These are phyloP conservation scores for Papilio machaon DNA, from an alignment of 1,140 invertebrate species.

Conservation along the genomic window DNA sequence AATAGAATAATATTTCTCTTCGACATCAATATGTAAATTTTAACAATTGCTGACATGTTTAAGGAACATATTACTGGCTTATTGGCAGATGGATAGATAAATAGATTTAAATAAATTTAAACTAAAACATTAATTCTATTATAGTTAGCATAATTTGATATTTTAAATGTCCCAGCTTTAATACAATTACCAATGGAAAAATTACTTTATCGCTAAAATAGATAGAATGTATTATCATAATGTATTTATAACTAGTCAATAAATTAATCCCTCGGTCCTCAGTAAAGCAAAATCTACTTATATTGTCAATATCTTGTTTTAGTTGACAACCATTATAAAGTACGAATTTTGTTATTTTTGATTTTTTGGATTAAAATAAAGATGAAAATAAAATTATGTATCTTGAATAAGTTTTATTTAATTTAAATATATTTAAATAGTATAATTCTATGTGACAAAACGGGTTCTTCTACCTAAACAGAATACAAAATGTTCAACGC, in stretches of 20 bases:
- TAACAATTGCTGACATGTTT: background rate
- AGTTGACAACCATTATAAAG: background rate
- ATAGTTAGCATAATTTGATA: background rate
- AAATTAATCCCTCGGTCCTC: background rate
- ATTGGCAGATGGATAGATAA: background rate
- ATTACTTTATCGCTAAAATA: background rate
- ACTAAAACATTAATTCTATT: background rate
- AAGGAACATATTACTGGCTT: background rate
- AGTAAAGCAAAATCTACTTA: background rate
- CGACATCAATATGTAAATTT: too few species aligned
- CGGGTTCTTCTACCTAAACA: background rate
- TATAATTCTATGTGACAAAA: background rate
- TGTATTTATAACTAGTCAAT: background rate
- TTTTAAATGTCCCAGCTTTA: background rate
- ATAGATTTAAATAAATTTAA: conserved; percentile 12
- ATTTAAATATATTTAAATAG: background rate
- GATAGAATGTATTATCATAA: background rate
- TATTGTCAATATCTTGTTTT: background rate
- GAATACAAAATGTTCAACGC: too few species aligned
- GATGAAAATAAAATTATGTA: background rate
- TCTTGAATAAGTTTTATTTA: background rate
- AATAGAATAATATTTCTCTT: too few species aligned
- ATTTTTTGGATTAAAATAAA: background rate
- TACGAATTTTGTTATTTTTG: background rate
- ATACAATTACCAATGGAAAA: background rate